Evolutionary conservation across 35 echinoderm and acorn worm species (phyloP).

Genomic region (Diadema setosum): DNA sequence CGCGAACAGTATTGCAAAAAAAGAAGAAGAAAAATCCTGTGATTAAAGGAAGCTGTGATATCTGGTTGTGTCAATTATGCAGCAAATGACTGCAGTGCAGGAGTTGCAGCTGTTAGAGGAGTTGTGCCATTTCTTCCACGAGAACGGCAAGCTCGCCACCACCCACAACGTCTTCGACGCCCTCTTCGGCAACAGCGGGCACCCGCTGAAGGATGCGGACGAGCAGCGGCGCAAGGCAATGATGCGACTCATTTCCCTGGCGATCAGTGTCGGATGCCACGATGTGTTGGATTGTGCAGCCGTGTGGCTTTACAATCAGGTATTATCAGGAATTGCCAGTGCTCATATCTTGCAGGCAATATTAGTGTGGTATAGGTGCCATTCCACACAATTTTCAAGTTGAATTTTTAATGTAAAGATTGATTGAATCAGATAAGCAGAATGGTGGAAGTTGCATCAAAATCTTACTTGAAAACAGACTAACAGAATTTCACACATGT

Average conservation of each 20-base stretch:
- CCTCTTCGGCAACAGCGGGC: conserved; percentile 34
- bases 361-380: too few species aligned
- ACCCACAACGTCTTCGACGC: conserved; percentile 45
- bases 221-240: conserved; percentile 24
- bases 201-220: conserved; percentile 13
- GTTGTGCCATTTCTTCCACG: conserved; percentile 29
- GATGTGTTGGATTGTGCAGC: conserved; percentile 44
- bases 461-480: too few species aligned
- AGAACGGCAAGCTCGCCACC: conserved; percentile 22
- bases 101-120: conserved; percentile 51
- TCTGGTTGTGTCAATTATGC: too few species aligned
- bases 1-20: too few species aligned
- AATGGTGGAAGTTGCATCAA: too few species aligned
- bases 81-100: conserved; percentile 34
- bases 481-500: too few species aligned
- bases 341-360: too few species aligned
- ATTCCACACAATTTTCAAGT: too few species aligned
- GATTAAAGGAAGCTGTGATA: not conserved
- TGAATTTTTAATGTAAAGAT: too few species aligned
- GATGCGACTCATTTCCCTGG: conserved; percentile 43
- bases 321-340: too few species aligned
- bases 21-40: not conserved
- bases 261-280: conserved; percentile 3
- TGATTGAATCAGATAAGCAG: too few species aligned
- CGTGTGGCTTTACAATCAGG: conserved; percentile 58